Evolutionary conservation across 2,797 vertebrate genomes (phyloP).

Genomic region (Chelonia mydas): DNA sequence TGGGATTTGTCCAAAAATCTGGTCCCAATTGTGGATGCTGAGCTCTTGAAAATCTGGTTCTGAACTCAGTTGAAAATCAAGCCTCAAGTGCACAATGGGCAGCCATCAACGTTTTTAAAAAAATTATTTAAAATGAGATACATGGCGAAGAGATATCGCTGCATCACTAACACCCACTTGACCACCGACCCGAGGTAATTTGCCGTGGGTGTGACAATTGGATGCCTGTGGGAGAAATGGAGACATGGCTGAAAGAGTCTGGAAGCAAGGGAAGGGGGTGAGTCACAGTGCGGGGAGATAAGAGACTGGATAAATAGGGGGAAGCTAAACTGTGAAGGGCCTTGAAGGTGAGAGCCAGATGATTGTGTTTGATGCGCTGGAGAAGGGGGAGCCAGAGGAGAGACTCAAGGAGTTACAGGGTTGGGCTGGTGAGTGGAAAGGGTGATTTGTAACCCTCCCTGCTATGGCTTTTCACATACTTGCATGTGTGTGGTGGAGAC

Average conservation of each 20-base stretch:
- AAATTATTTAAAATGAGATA: background rate
- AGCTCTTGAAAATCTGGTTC: background rate
- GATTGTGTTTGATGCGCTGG: background rate
- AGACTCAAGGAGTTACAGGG: background rate
- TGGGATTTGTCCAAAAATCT: background rate
- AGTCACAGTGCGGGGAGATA: no score
- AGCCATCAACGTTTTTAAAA: background rate
- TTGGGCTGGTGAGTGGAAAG: background rate
- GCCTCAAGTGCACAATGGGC: background rate
- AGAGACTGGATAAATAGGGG: background rate
- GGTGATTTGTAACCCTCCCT: background rate
- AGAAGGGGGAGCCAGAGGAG: background rate
- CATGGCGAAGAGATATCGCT: background rate
- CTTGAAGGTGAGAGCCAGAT: background rate
- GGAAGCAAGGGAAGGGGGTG: background rate
- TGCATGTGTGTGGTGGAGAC: rapidly evolving
- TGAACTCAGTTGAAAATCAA: background rate
- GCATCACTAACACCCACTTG: background rate
- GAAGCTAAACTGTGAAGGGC: background rate
- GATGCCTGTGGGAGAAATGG: background rate
- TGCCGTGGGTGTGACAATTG: background rate
- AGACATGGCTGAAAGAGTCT: background rate
- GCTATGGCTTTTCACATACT: background rate
- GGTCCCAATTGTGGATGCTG: background rate
- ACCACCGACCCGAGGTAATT: background rate